A percentile compares a stretch with the other conserved stretches of the same genome.
phyloP scores from a whole-genome alignment of 2,888 invertebrate genomes.

The Drosophila rellima region DNA sequence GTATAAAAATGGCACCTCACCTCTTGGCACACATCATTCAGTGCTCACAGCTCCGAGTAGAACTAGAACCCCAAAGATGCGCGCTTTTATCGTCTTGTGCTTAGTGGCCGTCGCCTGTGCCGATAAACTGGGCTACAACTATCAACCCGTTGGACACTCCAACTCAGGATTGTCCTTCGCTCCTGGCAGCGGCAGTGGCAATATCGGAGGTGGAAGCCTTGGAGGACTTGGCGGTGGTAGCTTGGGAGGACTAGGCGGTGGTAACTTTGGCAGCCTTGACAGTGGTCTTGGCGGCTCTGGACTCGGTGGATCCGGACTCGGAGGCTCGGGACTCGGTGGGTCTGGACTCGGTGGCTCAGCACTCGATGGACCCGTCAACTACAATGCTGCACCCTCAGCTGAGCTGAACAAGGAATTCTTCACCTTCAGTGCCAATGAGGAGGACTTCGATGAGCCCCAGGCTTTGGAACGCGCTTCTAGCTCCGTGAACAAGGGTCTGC shows the following conservation, averaged over 20 bases:
- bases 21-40: slow-evolving; percentile 67
- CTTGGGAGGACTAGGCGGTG: slow-evolving; percentile 16
- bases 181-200: slow-evolving; percentile 69
- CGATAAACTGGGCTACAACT: slow-evolving; percentile 82
- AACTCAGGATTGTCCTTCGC: slow-evolving; percentile 71
- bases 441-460: slow-evolving; percentile 70
- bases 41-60: slow-evolving; percentile 68
- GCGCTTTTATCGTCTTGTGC: slow-evolving; percentile 76
- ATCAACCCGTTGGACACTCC: slow-evolving; percentile 77
- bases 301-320: slow-evolving; percentile 27
- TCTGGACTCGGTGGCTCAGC: slow-evolving; percentile 35
- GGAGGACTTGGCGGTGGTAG: slow-evolving; percentile 23
- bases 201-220: slow-evolving; percentile 13
- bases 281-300: slow-evolving; percentile 31
- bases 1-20: slow-evolving; percentile 69
- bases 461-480: slow-evolving; percentile 58
- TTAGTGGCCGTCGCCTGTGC: slow-evolving; percentile 76
- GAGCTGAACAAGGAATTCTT: slow-evolving; percentile 79
- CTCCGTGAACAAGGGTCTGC: slow-evolving; percentile 77
- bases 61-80: slow-evolving; percentile 70
- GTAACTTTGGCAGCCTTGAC: slow-evolving; percentile 2
- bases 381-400: slow-evolving; percentile 62
- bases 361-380: slow-evolving; percentile 55
- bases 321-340: slow-evolving; percentile 32
- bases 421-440: slow-evolving; percentile 79